Conservation (phyloP, 2,888 invertebrate genomes). For the Coleophora flavipennella region DNA sequence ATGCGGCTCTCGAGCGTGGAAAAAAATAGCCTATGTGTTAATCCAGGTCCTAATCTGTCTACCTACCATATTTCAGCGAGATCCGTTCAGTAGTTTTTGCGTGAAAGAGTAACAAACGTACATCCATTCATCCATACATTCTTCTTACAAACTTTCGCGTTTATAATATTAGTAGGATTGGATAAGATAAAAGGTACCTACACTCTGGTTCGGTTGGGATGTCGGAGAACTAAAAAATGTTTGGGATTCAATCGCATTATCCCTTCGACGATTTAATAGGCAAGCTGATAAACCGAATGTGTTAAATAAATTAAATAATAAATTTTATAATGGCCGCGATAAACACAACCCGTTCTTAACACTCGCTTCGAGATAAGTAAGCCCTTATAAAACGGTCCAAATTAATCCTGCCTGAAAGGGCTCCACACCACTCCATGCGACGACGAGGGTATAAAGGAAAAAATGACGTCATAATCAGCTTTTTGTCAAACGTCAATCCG, state of each 20-base stretch:
- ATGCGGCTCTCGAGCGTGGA: too few relatives aligned
- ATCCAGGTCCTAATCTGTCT: too few relatives aligned
- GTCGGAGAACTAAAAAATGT: constrained; percentile 47
- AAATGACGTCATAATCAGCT: constrained; percentile 72
- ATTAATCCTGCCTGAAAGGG: constrained; percentile 69
- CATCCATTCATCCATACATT: too few relatives aligned
- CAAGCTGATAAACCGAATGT: constrained; percentile 59
- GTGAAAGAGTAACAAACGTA: too few relatives aligned
- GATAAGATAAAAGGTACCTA: too few relatives aligned
- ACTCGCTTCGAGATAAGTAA: constrained; percentile 61
- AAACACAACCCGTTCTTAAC: constrained; percentile 65
- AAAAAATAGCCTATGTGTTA: too few relatives aligned
- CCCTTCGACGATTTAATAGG: constrained; percentile 65
- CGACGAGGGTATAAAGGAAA: constrained; percentile 36
- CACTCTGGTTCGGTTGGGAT: constrained; percentile 15
- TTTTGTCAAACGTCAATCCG: constrained; percentile 66
- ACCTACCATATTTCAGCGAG: too few relatives aligned
- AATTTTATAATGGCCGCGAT: constrained; percentile 68
- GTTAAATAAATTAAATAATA: constrained; percentile 73
- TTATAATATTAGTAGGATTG: too few relatives aligned
- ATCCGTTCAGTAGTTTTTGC: too few relatives aligned
- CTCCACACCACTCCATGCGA: constrained; percentile 34
- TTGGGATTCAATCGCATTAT: constrained; percentile 59
- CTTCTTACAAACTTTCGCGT: too few relatives aligned
- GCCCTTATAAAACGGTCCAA: constrained; percentile 66